A percentile compares a stretch with the other conserved stretches of the same genome.
These are phyloP conservation scores for Crocuta crocuta DNA, from an alignment of 2,113 vertebrate species.

Conservation along the genomic window DNA sequence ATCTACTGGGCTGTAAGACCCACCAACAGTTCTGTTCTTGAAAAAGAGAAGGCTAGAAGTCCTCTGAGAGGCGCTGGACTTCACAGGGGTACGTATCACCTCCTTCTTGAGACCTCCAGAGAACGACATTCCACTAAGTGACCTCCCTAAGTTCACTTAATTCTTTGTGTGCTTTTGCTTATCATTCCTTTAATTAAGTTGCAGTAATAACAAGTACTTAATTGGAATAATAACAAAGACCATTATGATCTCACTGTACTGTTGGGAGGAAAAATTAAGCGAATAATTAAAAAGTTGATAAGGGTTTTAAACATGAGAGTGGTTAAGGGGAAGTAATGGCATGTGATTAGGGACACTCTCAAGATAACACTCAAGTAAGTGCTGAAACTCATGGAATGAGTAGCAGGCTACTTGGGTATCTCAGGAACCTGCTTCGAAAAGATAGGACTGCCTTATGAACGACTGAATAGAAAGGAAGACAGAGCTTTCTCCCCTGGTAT, in stretches of 20 bases:
- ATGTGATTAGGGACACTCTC: not conserved
- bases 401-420: not conserved
- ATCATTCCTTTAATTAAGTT: constrained; percentile 59
- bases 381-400: not conserved
- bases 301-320: constrained; percentile 25
- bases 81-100: not conserved
- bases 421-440: not conserved
- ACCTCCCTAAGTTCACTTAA: not conserved
- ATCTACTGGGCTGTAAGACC: not conserved
- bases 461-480: not conserved
- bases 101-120: not conserved
- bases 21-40: not conserved
- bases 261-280: constrained; percentile 54
- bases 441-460: not conserved
- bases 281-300: constrained; percentile 69
- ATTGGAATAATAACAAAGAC: constrained; percentile 70
- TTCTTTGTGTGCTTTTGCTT: not conserved
- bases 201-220: constrained; percentile 51
- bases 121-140: not conserved
- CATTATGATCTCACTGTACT: constrained; percentile 63
- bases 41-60: not conserved
- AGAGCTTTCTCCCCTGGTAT: not conserved
- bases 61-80: not conserved
- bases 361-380: not conserved
- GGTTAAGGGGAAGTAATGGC: constrained; percentile 14